These are phyloP conservation scores for Liparis tanakae DNA, from an alignment of 2,797 vertebrate genomes.

Conservation along the genomic window DNA sequence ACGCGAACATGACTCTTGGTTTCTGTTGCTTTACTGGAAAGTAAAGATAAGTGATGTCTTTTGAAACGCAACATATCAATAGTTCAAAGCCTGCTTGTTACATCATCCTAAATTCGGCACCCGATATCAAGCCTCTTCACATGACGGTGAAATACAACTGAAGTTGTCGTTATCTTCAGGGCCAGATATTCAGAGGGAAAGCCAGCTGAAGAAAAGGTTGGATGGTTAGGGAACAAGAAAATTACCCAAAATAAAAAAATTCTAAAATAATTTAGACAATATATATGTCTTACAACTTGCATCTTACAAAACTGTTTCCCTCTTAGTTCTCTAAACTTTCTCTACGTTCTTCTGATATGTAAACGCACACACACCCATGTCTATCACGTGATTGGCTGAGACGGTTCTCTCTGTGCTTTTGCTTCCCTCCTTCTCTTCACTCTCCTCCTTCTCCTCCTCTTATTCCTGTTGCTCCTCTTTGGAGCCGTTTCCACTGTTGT, in stretches of 20 bases:
- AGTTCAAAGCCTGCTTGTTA: background rate
- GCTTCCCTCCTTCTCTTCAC: constrained; percentile 17
- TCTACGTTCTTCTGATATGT: constrained; percentile 23
- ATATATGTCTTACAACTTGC: constrained; percentile 7
- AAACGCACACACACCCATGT: constrained; percentile 19
- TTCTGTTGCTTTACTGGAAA: constrained; percentile 10
- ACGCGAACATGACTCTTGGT: constrained; percentile 45
- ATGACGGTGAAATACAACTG: background rate
- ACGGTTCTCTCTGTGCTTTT: constrained; percentile 39
- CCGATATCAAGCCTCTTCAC: constrained; percentile 9
- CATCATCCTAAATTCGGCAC: background rate
- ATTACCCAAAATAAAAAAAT: constrained; percentile 21
- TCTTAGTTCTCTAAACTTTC: constrained; percentile 15
- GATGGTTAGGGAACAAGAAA: constrained; percentile 16
- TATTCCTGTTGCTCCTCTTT: constrained; percentile 30
- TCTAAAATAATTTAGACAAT: no score
- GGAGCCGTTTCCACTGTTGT: constrained; percentile 27
- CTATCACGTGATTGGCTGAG: constrained; percentile 39
- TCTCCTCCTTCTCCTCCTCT: constrained; percentile 5
- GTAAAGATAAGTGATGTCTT: background rate
- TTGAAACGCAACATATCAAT: background rate
- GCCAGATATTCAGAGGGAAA: constrained; percentile 3
- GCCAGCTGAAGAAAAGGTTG: background rate
- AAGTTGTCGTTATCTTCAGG: background rate
- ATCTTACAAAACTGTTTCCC: constrained; percentile 24